Evolutionary conservation across 2,797 vertebrate genomes (phyloP), one percentile per base, ranked within the genome.

Genomic region (Pseudochromis fuscus): DNA sequence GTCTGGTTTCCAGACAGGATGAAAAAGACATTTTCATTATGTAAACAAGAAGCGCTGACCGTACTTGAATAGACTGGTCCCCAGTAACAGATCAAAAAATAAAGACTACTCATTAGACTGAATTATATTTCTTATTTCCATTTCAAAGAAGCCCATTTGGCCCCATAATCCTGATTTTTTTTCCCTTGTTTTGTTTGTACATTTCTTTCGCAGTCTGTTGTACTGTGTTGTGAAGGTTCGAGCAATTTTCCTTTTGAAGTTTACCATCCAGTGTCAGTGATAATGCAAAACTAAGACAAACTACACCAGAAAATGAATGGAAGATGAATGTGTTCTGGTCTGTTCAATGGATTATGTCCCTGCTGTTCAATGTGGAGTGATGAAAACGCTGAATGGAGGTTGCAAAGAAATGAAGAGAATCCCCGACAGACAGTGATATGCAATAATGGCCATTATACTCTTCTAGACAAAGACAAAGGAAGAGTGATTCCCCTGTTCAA

Each of bases 121-220:
- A 44, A 50, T 71, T 68, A 50, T 53, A 70, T 77, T 72, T 67
- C 16, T 4, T 13, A 69, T 82, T 82, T 56, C 61, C 55, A 72
- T 72, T 80, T 82, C 79, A 80, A 71, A 82, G 24, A 66, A 25
- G 19, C n/a, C 46, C 16, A 73, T 74, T 75, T 70, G 56, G 69
- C 58, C 55, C 75, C 66, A 75, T 75, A 79, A 75, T 49, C 31
- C 42, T 49, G 35, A 67, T 61, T 37, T 56, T 67, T 9, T n/a
- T n/a, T n/a, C n/a, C n/a, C n/a, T 27, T 40, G 45, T 13, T 46
- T 38, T 70, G 44, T 63, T 15, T 52, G 30, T 45, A 15, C 19
- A 24, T 53, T 38, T 38, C 33, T 49, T 75, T 82, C n/a, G n/a
- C n/a, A n/a, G n/a, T n/a, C 7, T 24, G 35, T 61, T 67, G 33